Base-by-base conservation (phyloP, 1,140 invertebrate species). In the Samia ricini region DNA sequence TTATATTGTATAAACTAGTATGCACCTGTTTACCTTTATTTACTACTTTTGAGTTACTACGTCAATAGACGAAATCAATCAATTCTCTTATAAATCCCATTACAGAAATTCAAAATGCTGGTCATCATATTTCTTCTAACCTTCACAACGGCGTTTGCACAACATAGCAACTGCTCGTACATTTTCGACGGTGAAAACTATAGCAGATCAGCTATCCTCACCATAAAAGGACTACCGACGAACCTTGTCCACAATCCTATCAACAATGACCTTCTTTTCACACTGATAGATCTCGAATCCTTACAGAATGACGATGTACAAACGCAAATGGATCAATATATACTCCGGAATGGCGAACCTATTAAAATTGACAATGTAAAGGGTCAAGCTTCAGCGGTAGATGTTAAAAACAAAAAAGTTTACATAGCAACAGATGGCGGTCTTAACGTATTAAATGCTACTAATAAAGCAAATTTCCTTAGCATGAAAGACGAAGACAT, bases 301-400 rank as follows among this genome's bases (percentile, higher is more conserved):
- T 52, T 90, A 54, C 77, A 83, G 61, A 71, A 86, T 18, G 84
- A 90, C 18, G 72, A 83, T 8, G 74, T 86, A 7, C 83, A 90
- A 63, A 90, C 87, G 0, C 83, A 77, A 80, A 90, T 90, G 87
- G 87, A 90, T 42, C 85, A 90, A 65, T 88, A 88, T n/a, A 50
- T 87, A 22, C 50, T 88, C 2, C 77, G 70, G 56, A 69, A 83
- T 36, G 75, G 75, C 19, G 68, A 71, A 48, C 79, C 84, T 2
- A 82, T 79, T 2, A 81, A 81, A 76, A 84, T 90, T 58, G 79
- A 86, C 18, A 79, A 81, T 61, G 60, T 90, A 0, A 83, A 84
- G 15, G 87, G 85, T 0, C 87, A 89, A 70, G 77, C 81, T 0
- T 74, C 85, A 18, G 83, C 85, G 2, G 77, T 88, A 0, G 87